Percentiles rank a stretch among this genome's conserved stretches.
Evolutionary conservation across 2,113 vertebrate species (phyloP).

Genomic region (Cygnus atratus): DNA sequence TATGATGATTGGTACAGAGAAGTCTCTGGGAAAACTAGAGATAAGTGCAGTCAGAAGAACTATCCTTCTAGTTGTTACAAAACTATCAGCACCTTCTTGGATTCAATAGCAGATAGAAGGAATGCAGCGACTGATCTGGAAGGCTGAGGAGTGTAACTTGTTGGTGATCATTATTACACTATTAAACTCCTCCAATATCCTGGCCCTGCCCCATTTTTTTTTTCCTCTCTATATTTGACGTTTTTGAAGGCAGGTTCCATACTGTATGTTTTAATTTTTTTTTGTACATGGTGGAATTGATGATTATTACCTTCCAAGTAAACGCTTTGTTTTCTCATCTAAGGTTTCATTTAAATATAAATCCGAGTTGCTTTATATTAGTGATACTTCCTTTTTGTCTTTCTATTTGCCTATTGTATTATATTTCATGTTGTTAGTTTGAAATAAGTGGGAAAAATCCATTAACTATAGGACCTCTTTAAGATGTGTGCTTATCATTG

Average conservation of each 20-base stretch:
- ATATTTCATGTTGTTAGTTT: neutral
- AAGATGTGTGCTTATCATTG: neutral
- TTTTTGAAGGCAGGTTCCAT: neutral
- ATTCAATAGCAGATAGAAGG: neutral
- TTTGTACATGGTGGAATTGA: neutral
- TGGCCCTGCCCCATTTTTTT: neutral
- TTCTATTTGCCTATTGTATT: neutral
- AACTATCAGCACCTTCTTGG: neutral
- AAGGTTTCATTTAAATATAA: neutral
- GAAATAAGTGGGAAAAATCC: neutral
- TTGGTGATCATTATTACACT: neutral
- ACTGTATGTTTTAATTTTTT: neutral
- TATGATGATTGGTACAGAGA: rapidly evolving
- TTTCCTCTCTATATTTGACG: neutral
- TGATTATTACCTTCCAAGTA: neutral
- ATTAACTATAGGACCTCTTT: neutral
- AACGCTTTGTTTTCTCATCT: neutral
- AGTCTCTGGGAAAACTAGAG: neutral
- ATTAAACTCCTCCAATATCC: neutral
- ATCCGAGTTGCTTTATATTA: neutral
- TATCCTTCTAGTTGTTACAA: neutral
- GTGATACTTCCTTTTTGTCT: neutral
- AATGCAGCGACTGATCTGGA: neutral
- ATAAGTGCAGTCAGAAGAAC: neutral
- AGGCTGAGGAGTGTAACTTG: neutral